These are phyloP conservation scores for Chaitophorus viminalis DNA, from an alignment of 2,888 invertebrate genomes.

Conservation along the genomic window DNA sequence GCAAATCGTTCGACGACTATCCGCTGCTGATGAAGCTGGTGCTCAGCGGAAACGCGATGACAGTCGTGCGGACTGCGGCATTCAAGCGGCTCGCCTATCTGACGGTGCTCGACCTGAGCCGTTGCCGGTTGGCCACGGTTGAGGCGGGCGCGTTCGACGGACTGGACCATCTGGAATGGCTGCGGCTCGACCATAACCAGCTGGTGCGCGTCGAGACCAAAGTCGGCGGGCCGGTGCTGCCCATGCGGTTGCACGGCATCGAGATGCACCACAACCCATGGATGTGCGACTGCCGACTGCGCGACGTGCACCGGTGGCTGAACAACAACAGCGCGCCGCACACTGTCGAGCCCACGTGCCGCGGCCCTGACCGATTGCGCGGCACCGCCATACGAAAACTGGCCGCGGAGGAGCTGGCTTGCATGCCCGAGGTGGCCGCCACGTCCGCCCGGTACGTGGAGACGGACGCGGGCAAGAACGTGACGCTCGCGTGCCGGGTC, in stretches of 20 bases:
- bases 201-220: constrained; percentile 78
- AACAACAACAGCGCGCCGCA: constrained; percentile 77
- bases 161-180: constrained; percentile 83
- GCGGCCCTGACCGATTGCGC: constrained; percentile 75
- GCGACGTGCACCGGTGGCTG: constrained; percentile 82
- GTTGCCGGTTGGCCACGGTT: constrained; percentile 81
- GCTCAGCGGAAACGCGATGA: constrained; percentile 84
- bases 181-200: constrained; percentile 84
- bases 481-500: constrained; percentile 83
- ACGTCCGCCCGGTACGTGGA: constrained; percentile 77
- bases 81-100: constrained; percentile 81
- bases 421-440: constrained; percentile 79
- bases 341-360: constrained; percentile 81
- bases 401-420: constrained; percentile 79
- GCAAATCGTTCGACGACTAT: constrained; percentile 80
- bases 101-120: constrained; percentile 82
- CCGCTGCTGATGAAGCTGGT: constrained; percentile 85
- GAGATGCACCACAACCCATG: constrained; percentile 88
- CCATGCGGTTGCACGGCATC: constrained; percentile 80
- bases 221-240: constrained; percentile 76
- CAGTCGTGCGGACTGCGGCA: constrained; percentile 76
- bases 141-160: constrained; percentile 85
- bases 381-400: constrained; percentile 77
- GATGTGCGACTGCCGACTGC: constrained; percentile 86
- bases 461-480: constrained; percentile 82